A percentile compares a stretch with the other conserved stretches of the same genome.
phyloP scores from a whole-genome alignment of 2,888 invertebrate genomes.

The Rhagophthalmus giganteus region DNA sequence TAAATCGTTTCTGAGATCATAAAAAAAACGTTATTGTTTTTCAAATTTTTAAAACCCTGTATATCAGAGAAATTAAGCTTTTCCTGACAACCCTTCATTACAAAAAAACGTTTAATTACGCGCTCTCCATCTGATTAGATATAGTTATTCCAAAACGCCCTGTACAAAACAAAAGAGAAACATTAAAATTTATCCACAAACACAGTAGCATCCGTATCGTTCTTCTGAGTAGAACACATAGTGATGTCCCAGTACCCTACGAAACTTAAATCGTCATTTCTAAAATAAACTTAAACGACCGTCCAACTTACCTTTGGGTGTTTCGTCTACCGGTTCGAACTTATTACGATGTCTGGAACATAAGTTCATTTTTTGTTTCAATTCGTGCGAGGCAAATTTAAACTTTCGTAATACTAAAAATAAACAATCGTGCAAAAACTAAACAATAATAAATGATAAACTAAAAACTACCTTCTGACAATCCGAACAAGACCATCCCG shows the following conservation, averaged over 20 bases:
- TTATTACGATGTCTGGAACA: constrained; percentile 58
- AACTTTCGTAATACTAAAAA: constrained; percentile 48
- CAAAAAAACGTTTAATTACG: too few relatives aligned
- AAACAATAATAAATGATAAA: too few relatives aligned
- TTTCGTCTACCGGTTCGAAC: constrained; percentile 46
- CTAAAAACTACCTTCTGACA: constrained; percentile 52
- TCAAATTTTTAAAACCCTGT: too few relatives aligned
- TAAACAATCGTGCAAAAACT: constrained; percentile 25
- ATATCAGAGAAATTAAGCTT: too few relatives aligned
- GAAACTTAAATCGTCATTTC: constrained; percentile 5
- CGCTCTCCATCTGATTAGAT: too few relatives aligned
- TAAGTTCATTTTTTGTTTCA: constrained; percentile 51
- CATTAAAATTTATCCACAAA: background rate
- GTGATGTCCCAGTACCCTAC: constrained; percentile 53
- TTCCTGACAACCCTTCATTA: too few relatives aligned
- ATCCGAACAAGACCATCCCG: constrained; percentile 53
- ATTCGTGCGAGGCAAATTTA: constrained; percentile 48
- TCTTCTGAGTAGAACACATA: constrained; percentile 42
- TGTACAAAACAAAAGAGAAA: too few relatives aligned
- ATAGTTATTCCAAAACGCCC: too few relatives aligned
- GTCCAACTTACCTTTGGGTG: constrained; percentile 50
- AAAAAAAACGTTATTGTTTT: too few relatives aligned
- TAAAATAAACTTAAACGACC: background rate
- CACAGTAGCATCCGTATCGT: background rate
- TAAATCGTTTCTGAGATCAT: too few relatives aligned